Base-by-base conservation (phyloP, 1,140 invertebrate genomes). In the Papilio aristodemus region DNA sequence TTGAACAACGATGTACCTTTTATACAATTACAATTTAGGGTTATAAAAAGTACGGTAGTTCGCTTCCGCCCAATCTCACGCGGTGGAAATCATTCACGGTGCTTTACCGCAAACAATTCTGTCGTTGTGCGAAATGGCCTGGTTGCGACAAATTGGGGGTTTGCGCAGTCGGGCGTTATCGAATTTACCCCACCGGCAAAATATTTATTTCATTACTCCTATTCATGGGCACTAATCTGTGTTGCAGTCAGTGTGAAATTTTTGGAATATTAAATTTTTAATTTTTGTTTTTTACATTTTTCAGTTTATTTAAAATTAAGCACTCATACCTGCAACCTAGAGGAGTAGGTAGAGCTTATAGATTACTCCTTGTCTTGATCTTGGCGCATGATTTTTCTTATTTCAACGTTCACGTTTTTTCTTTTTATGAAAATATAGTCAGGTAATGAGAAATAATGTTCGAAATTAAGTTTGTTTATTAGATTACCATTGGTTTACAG, bases 171-270 rank as follows among this genome's bases (percentile, higher is more conserved):
- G 74, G 77, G 78, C 87, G 88, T 88, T 78, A 84, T 76, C 80
- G 82, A 86, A 84, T 84, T 83, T 85, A 83, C 86, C 81, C 85
- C 82, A 86, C 86, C 87, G 87, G 86, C 86, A 81, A 89, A 90
- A 90, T 90, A 88, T 90, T 90, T 90, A 89, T 90, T 90, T 90
- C 88, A 90, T 90, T 90, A 90, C 84, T 89, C 82, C 86, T 87
- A 90, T 90, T 90, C 88, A 89, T 88, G 78, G 81, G 76, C 75
- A 76, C 75, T 90, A 90, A 90, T 90, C 88, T 86, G 80, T 80
- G 88, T 81, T 79, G 70, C 81, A 60, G 81, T 78, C 14, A 10
- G 68, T 74, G 63, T 79, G n/a, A 27, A 59, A 68, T 58, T 50
- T 59, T 59, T 6, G 2, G 6, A 32, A 32, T 32, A 32, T 32